Evolutionary conservation across 2,113 vertebrate genomes (phyloP), one percentile per base, ranked within the genome.

Genomic region (Hydrolagus affinis): DNA sequence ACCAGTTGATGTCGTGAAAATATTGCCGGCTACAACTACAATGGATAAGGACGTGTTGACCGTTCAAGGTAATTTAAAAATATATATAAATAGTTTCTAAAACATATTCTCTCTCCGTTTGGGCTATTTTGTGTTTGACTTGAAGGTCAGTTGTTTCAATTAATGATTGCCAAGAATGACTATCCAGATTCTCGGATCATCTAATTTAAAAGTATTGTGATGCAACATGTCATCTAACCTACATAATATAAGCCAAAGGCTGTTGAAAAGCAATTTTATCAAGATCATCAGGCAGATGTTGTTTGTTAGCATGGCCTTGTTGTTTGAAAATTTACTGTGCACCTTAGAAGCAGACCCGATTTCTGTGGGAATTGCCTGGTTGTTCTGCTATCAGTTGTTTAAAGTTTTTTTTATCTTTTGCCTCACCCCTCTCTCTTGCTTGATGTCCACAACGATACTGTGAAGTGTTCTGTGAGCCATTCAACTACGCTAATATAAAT

Each of bases 11-110:
- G 83, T 87, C 72, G 89, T 86, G 85, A 85, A 90, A 91, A 87
- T 91, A 87, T 62, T 99, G 87, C 93, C 94, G 90, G 86, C 96
- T 87, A 92, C 97, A 90, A 89, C 89, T 89, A 86, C 93, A 87
- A 87, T 91, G 87, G 88, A 92, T 88, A 30, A 72, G 0, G 97
- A 97, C 85, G 91, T 94, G 32, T 95, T 96, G 95, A 66, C 60
- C 4, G 78, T 66, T 68, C 25, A 66, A 30, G 96, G 97, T 97
- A 96, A 95, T 90, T 91, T 93, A 73, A 86, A 88, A 89, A 90
- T 89, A 19, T 30, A 17, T 85, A 3, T 78, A 72, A 57, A 32
- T 19, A 57, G 11, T 30, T 28, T 64, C 72, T 32, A 70, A 64
- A 28, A 85, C 7, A 12, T 56, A 28, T 68, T 19, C 66, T 30